phyloP scores from a whole-genome alignment of 1,140 invertebrate species.

The Drosophila nigrodunni region DNA sequence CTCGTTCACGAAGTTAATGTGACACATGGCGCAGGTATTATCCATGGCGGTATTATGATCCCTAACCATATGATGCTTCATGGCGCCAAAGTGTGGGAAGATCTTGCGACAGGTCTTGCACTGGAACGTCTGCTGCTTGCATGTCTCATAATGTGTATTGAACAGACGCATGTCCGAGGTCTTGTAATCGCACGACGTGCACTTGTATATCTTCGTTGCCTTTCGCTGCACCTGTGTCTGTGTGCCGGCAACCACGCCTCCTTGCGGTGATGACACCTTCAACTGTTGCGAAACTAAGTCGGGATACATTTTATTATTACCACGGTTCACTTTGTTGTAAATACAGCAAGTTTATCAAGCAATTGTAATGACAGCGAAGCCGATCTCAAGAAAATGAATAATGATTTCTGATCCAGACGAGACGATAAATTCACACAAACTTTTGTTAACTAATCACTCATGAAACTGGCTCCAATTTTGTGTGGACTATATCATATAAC shows the following conservation, averaged over 20 bases:
- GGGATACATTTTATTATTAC: not conserved
- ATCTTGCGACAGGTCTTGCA: slow-evolving; percentile 84
- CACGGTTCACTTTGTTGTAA: too few relatives aligned
- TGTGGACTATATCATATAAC: too few relatives aligned
- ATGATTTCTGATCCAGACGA: too few relatives aligned
- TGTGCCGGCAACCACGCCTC: slow-evolving; percentile 48
- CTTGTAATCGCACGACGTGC: slow-evolving; percentile 84
- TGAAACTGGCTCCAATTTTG: too few relatives aligned
- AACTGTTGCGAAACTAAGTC: slow-evolving; percentile 37
- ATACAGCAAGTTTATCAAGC: too few relatives aligned
- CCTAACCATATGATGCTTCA: slow-evolving; percentile 82
- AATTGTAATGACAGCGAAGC: too few relatives aligned
- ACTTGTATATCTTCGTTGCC: slow-evolving; percentile 84
- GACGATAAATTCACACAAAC: too few relatives aligned
- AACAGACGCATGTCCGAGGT: slow-evolving; percentile 83
- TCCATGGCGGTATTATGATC: slow-evolving; percentile 82
- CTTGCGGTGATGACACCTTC: slow-evolving; percentile 62
- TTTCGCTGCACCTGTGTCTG: slow-evolving; percentile 74
- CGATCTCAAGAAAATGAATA: too few relatives aligned
- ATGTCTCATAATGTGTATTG: slow-evolving; percentile 82
- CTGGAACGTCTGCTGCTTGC: slow-evolving; percentile 83
- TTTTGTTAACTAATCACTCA: too few relatives aligned
- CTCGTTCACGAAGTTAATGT: slow-evolving; percentile 83
- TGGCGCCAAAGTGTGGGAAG: slow-evolving; percentile 78
- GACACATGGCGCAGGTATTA: slow-evolving; percentile 80